phyloP scores from a whole-genome alignment of 2,888 invertebrate genomes.

The Cantharis lateralis region DNA sequence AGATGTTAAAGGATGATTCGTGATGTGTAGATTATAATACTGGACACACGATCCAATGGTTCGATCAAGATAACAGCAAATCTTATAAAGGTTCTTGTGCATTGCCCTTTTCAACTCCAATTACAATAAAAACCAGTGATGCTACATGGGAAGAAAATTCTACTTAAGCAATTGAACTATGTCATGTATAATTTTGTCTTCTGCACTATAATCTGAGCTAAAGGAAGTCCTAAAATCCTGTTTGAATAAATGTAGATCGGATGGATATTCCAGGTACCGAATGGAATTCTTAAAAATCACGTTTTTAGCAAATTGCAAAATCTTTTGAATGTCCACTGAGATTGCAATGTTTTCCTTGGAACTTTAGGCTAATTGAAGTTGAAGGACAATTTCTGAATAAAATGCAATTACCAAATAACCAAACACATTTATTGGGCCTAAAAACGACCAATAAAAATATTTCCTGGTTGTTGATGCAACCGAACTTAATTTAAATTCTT shows the following conservation, averaged over 20 bases:
- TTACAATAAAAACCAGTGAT: background rate
- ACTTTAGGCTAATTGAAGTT: too few relatives aligned
- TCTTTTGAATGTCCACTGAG: too few relatives aligned
- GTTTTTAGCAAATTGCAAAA: too few relatives aligned
- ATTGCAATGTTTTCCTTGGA: background rate
- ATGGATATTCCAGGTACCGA: background rate
- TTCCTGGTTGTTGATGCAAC: background rate
- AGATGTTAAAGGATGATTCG: background rate
- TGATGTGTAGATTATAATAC: background rate
- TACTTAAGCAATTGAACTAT: too few relatives aligned
- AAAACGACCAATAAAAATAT: background rate
- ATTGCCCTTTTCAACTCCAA: background rate
- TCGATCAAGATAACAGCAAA: background rate
- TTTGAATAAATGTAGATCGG: too few relatives aligned
- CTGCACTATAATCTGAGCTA: too few relatives aligned
- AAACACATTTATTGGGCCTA: background rate
- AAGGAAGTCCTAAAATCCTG: too few relatives aligned
- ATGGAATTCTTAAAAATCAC: background rate
- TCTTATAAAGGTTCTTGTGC: background rate
- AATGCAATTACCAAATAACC: background rate
- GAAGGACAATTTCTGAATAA: background rate
- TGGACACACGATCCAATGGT: background rate
- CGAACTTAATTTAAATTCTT: background rate
- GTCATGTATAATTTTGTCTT: too few relatives aligned
- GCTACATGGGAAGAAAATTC: too few relatives aligned